phyloP scores from a whole-genome alignment of 2,113 vertebrate species.

The Lontra canadensis region DNA sequence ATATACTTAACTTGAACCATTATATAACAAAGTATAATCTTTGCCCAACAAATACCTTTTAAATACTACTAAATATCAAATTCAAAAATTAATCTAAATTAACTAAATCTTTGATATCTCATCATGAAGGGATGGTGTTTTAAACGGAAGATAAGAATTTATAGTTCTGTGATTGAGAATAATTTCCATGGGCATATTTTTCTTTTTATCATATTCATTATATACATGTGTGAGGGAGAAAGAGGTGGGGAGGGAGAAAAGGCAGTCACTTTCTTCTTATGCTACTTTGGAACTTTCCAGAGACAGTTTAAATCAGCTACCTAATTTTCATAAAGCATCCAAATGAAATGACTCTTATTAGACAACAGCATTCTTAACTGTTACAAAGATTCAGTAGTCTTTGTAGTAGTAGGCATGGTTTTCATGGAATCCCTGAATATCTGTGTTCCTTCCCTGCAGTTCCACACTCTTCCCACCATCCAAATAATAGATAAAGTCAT shows the following conservation, averaged over 20 bases:
- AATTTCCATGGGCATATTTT: neutral
- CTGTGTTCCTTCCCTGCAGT: neutral
- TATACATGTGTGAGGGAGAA: neutral
- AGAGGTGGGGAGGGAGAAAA: neutral
- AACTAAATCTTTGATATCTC: neutral
- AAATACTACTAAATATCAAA: neutral
- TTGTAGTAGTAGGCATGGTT: neutral
- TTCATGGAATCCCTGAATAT: neutral
- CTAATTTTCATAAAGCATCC: neutral
- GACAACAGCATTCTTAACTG: neutral
- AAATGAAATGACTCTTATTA: neutral
- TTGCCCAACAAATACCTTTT: neutral
- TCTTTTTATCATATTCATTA: neutral
- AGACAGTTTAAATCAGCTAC: neutral
- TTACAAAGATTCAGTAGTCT: neutral
- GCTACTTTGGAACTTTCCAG: neutral
- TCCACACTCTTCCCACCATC: neutral
- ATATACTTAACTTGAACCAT: neutral
- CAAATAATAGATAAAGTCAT: conserved; percentile 30
- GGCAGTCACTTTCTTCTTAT: neutral
- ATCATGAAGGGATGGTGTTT: neutral
- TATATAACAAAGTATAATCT: neutral
- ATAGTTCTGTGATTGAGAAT: neutral
- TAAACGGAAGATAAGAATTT: neutral
- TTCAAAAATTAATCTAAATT: neutral